Base-by-base conservation (phyloP, 2,797 vertebrate species). In the Setipinna tenuifilis region DNA sequence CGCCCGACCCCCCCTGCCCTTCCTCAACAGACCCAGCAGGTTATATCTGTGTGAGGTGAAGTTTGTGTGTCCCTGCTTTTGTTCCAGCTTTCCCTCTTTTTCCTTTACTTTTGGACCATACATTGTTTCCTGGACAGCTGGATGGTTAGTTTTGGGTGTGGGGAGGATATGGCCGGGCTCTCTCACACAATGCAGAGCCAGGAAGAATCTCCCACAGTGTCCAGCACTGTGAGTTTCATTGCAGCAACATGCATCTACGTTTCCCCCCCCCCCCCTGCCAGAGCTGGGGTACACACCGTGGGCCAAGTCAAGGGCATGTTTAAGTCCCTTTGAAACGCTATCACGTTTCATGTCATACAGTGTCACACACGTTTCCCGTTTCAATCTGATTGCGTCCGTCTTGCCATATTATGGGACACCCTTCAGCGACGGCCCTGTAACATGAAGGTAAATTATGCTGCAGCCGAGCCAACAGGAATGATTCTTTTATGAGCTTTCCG, bases 41-140 rank as follows among this genome's bases (percentile, higher is more conserved):
- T 75, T 19, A 59, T 41, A 19, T 41, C 68, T 41, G 16, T 75
- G 31, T 19, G 62, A 25, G 65, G 10, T 17, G 31, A 41, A 41
- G 6, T 78, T 78, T 35, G 35, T 31, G 28, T 71, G 2, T 71
- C 65, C 3, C 25, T 31, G 25, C 65, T 71, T 71, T 71, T 71
- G 65, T 71, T 78, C 31, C 31, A 9, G 50, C 16, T 75, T 44
- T 9, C 28, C 25, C 19, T 44, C 17, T 21, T 41, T 19, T 41
- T 11, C 19, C 35, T 78, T 75, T 78, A 19, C 68, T 75, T 19
- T 35, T 35, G 31, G 28, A 75, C 31, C 71, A 78, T 78, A 78
- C 35, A 78, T 78, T 78, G 71, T 78, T 78, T 78, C 71, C 71
- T 78, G 71, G 71, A 78, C 71, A 78, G 71, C 71, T 44, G 71